These are phyloP conservation scores for Palythoa caribaeorum DNA, from an alignment of 92 coral and sea anemone genomes.

Conservation along the genomic window DNA sequence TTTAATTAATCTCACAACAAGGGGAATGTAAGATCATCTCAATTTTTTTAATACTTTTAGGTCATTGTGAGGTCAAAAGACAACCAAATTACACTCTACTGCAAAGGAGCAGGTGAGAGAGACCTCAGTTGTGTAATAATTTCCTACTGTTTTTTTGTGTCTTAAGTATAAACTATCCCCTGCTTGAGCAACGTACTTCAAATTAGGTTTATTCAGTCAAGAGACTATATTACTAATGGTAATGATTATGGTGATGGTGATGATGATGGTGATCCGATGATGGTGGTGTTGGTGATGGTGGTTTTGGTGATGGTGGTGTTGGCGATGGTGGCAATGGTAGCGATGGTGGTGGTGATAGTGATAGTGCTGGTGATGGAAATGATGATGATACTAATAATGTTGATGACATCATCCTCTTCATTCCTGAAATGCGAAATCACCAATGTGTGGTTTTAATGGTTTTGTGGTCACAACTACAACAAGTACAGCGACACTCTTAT, in stretches of 20 bases:
- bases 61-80: conserved; percentile 79
- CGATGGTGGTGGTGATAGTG: too few relatives aligned
- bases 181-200: too few relatives aligned
- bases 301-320: too few relatives aligned
- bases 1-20: neutral
- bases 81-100: conserved; percentile 79
- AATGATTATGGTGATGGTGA: neutral
- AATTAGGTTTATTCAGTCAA: neutral
- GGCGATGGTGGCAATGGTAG: too few relatives aligned
- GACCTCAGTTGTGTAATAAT: neutral
- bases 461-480: too few relatives aligned
- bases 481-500: too few relatives aligned
- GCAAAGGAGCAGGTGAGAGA: conserved; percentile 96
- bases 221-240: neutral
- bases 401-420: too few relatives aligned
- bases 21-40: neutral
- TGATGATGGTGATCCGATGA: neutral
- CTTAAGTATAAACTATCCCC: too few relatives aligned
- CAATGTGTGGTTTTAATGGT: too few relatives aligned
- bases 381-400: neutral
- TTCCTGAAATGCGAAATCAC: too few relatives aligned
- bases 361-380: neutral
- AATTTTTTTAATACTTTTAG: conserved; percentile 29
- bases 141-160: too few relatives aligned
- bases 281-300: too few relatives aligned